These are phyloP conservation scores for Takifugu ocellatus DNA, from an alignment of 2,797 vertebrate species.

Conservation along the genomic window DNA sequence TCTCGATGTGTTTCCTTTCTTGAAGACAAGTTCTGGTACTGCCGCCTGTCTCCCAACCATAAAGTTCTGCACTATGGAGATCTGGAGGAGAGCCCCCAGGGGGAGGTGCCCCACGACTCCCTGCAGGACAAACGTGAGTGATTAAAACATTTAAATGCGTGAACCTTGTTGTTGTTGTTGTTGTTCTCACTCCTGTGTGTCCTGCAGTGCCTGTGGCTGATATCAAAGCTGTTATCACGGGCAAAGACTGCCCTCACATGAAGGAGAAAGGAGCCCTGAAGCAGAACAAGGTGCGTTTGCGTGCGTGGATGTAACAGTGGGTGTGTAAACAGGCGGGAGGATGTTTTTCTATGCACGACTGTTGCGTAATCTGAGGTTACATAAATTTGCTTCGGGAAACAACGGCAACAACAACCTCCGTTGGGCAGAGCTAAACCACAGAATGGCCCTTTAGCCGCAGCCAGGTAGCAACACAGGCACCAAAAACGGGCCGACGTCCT, in stretches of 20 bases:
- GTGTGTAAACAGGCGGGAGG: constrained; percentile 43
- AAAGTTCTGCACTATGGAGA: constrained; percentile 99
- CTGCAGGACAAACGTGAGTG: constrained; percentile 96
- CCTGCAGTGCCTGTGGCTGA: constrained; percentile 95
- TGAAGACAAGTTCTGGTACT: constrained; percentile 98
- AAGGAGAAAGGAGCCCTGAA: constrained; percentile 99
- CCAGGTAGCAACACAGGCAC: neutral
- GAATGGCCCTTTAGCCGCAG: constrained; percentile 17
- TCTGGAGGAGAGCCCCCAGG: constrained; percentile 95
- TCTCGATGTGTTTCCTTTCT: constrained; percentile 18
- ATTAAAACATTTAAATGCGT: no score
- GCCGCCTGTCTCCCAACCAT: constrained; percentile 96
- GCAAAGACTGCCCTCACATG: constrained; percentile 99
- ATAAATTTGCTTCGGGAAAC: constrained; percentile 57
- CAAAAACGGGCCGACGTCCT: neutral
- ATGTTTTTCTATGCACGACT: constrained; percentile 23
- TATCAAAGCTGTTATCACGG: constrained; percentile 98
- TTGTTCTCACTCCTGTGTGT: constrained; percentile 42
- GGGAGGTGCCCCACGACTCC: constrained; percentile 94
- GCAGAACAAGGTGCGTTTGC: constrained; percentile 92
- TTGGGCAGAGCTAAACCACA: constrained; percentile 4
- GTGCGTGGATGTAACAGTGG: constrained; percentile 21
- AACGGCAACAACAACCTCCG: constrained; percentile 27
- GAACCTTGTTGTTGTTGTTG: constrained; percentile 22
- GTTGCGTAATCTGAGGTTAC: constrained; percentile 58